Evolutionary conservation across 2,797 vertebrate species (phyloP).

Genomic region (Coreius guichenoti): DNA sequence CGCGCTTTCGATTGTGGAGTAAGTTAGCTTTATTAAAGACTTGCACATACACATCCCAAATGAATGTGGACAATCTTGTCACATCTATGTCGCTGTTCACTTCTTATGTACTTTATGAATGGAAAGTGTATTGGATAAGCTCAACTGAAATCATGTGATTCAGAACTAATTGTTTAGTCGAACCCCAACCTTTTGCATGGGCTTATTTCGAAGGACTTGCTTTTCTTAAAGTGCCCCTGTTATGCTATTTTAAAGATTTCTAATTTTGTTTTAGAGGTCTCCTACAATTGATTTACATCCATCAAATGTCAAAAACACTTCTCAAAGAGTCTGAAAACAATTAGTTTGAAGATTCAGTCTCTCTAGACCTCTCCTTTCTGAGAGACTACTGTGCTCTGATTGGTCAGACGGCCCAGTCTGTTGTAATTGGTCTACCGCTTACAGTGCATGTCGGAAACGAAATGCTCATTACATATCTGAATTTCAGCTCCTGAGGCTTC

Average conservation of each 20-base stretch:
- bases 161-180: neutral
- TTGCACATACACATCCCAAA: neutral
- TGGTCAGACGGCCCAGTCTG: neutral
- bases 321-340: no score
- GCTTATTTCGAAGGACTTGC: neutral
- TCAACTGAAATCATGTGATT: neutral
- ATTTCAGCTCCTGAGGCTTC: no score
- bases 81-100: neutral
- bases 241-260: neutral
- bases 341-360: no score
- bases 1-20: neutral
- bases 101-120: neutral
- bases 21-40: neutral
- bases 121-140: neutral
- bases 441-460: no score
- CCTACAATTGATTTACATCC: no score
- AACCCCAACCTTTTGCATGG: neutral
- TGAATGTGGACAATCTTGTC: neutral
- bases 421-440: neutral
- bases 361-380: no score
- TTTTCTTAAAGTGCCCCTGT: neutral
- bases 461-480: no score
- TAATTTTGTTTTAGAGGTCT: no score
- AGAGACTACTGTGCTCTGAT: neutral
- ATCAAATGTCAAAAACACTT: no score